Base-by-base conservation (phyloP, 2,797 vertebrate species). In the Glossophaga mutica region DNA sequence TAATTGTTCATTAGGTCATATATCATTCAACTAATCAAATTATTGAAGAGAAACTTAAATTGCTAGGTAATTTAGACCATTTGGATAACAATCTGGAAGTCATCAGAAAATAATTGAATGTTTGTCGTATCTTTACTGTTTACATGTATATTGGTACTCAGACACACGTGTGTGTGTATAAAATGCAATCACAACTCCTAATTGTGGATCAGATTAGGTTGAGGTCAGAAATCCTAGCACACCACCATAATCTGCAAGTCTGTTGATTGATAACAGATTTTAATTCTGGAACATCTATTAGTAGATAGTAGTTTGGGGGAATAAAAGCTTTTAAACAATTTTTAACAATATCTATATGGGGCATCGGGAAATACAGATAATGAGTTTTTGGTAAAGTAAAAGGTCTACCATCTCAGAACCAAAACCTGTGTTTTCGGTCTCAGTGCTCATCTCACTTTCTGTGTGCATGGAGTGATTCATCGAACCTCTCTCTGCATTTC, bases 281-380 rank as follows among this genome's bases (percentile, higher is more conserved):
- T 76, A 77, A 68, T 18, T 70, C 19, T 70, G 68, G 94, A 93
- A 85, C 11, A 87, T 81, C 24, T 92, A 74, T 93, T 84, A 92
- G 48, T 94, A 67, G 22, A 48, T 39, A n/a, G 9, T 83, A 74
- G 34, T 21, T 67, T 62, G 50, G 82, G 18, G 86, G 73, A 94
- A 39, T 76, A 57, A 89, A 96, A 87, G 15, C 55, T 91, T 91
- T 44, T 65, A 55, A 78, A 83, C 37, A 48, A 24, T 55, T 92
- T 55, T 91, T 32, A 78, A 62, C 46, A 77, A 22, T 44, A 86
- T 78, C 73, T 57, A 19, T 14, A 22, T 6, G 71, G 26, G 44
- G 21, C 55, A 57, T 85, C 22, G 6, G 78, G 82, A 82, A 84
- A 65, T 79, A 68, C 32, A 77, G 84, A 79, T 67, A 55, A 68